phyloP scores from a whole-genome alignment of 2,113 vertebrate species.

The Oplegnathus fasciatus region DNA sequence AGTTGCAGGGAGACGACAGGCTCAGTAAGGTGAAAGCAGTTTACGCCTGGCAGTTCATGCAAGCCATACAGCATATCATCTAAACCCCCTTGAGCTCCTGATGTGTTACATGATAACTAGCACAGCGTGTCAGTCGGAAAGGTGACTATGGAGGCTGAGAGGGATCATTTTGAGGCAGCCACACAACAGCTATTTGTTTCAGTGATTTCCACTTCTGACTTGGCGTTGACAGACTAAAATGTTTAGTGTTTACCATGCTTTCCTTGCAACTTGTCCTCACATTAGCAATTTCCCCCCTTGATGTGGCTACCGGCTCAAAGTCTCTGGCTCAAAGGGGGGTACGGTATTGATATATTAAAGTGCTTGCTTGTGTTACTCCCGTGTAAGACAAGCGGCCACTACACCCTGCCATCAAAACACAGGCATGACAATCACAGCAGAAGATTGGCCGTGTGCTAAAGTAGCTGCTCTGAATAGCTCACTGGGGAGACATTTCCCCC shows the following conservation, averaged over 20 bases:
- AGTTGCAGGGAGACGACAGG: slow-evolving; percentile 29
- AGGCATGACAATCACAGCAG: slow-evolving; percentile 72
- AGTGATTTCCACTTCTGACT: slow-evolving; percentile 72
- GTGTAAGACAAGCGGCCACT: slow-evolving; percentile 60
- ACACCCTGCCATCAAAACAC: slow-evolving; percentile 73
- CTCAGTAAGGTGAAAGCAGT: slow-evolving; percentile 47
- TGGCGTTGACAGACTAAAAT: slow-evolving; percentile 78
- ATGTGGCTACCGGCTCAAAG: slow-evolving; percentile 44
- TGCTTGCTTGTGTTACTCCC: slow-evolving; percentile 64
- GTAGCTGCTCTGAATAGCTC: slow-evolving; percentile 76
- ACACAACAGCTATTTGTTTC: slow-evolving; percentile 82
- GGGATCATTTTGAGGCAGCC: slow-evolving; percentile 71
- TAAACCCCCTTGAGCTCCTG: slow-evolving; percentile 67
- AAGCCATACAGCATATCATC: slow-evolving; percentile 56
- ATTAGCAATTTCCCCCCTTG: slow-evolving; percentile 57
- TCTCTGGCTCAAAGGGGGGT: slow-evolving; percentile 20
- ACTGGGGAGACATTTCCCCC: slow-evolving; percentile 66
- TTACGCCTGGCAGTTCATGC: slow-evolving; percentile 47
- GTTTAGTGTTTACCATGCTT: slow-evolving; percentile 74
- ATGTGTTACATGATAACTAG: slow-evolving; percentile 77
- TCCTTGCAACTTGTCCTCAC: slow-evolving; percentile 63
- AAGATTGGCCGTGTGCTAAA: slow-evolving; percentile 70
- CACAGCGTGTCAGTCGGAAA: slow-evolving; percentile 72
- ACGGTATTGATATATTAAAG: slow-evolving; percentile 71
- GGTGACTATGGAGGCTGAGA: slow-evolving; percentile 74